Evolutionary conservation across 2,113 vertebrate species (phyloP).

Genomic region (Charadrius vociferus): DNA sequence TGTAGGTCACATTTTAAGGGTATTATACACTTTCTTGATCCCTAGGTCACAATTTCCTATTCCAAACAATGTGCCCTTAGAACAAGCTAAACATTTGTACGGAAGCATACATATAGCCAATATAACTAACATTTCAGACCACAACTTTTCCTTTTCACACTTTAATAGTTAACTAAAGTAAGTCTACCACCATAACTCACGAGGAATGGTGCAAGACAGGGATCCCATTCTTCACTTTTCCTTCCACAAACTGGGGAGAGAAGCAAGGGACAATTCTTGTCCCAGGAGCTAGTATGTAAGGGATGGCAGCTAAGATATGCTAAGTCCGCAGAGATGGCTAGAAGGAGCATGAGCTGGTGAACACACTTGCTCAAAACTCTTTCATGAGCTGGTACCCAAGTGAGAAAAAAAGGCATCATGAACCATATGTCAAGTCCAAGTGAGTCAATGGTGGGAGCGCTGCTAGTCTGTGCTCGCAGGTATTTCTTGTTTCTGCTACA

Average conservation of each 20-base stretch:
- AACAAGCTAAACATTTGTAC: not conserved
- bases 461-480: not conserved
- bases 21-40: not conserved
- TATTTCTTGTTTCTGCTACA: not conserved
- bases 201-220: not conserved
- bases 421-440: not conserved
- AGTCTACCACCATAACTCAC: not conserved
- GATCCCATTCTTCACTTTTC: not conserved
- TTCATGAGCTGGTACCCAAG: not conserved
- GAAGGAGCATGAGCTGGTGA: not conserved
- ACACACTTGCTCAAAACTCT: not conserved
- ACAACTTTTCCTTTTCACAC: not conserved
- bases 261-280: not conserved
- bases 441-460: not conserved
- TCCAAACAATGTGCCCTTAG: not conserved
- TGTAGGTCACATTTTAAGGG: not conserved
- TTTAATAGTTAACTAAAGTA: not conserved
- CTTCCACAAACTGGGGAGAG: not conserved
- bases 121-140: not conserved
- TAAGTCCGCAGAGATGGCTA: not conserved
- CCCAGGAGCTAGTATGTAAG: fast-evolving
- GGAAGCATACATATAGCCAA: not conserved
- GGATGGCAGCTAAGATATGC: not conserved
- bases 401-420: not conserved
- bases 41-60: not conserved